Base-by-base conservation (phyloP, 2,113 vertebrate genomes). In the Mirounga angustirostris region DNA sequence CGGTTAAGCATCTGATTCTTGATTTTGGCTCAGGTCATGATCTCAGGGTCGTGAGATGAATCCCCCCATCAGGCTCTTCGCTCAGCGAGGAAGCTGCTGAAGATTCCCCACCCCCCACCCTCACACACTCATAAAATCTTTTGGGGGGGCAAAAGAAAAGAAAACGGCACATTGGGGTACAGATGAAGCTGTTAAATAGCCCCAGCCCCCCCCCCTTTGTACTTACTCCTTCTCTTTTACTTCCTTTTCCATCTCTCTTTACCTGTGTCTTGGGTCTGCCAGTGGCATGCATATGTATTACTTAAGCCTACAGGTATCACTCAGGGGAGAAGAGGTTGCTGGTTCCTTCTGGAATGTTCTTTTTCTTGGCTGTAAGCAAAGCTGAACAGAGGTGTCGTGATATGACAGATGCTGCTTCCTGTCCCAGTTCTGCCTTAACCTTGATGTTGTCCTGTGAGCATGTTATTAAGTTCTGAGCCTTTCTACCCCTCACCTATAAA, bases 291-390 rank as follows among this genome's bases (percentile, higher is more conserved):
- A 1, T 54, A 0, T 16, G 10, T 73, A 36, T n/a, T 30, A 12
- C 46, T 87, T 54, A 69, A 59, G 71, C 30, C 36, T 33, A 10
- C 5, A 9, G 46, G 24, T 74, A 21, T 80, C 33, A 84, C 30
- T 96, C 56, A 50, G 43, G 63, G 74, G 28, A 52, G 26, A 63
- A 92, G 79, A 96, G 30, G 30, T 79, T 94, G 33, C 33, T 54
- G 12, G 46, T 40, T 94, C 52, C 28, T 88, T 4, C 83, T 91
- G 43, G 40, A 73, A 56, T 82, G 33, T 67, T 78, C 24, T 58
- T 78, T 80, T 65, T n/a, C 65, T 96, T 91, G 69, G 19, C 22
- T 46, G 4, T 97, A 40, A 83, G 18, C 58, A 80, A 36, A 94
- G 21, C 43, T 58, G 50, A 50, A 54, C n/a, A 87, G 40, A 79